Base-by-base conservation (phyloP, 1,140 invertebrate genomes). In the Littorina saxatilis region DNA sequence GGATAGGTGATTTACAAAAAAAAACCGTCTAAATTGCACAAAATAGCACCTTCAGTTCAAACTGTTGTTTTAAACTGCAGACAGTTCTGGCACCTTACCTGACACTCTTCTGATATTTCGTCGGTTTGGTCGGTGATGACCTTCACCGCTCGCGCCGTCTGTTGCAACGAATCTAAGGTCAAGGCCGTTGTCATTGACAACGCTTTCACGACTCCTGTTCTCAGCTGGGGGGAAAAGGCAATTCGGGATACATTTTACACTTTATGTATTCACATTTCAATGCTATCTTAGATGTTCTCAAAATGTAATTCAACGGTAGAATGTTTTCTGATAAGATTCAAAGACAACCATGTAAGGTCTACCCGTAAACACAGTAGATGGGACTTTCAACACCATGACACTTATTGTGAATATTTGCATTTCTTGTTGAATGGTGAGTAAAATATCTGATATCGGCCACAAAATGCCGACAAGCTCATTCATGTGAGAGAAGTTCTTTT, bases 101-200 rank as follows among this genome's bases (percentile, higher is more conserved):
- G 88, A 43, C 85, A 82, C 61, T 85, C 83, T 32, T 84, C 84
- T 13, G 87, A 83, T 13, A 89, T 79, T 73, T 89, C 87, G 29
- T 79, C 73, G 23, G 79, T 83, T 40, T 88, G 81, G 32, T 86
- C 76, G 9, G 86, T 87, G 23, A 89, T 87, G 37, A 88, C 86
- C 40, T 83, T 85, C n/a, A 86, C 86, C 27, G 85, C 86, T 74
- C 87, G 79, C 2, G 85, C 87, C 9, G 87, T 87, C 68, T 89
- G 88, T 73, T 87, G 88, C 27, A 89, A 75, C 20, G 88, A 86
- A 74, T 89, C 87, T 29, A 89, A 55, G 5, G 82, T 85, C 43
- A 85, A 76, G 52, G 85, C 77, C 17, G 83, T 66, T 43, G 86
- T 87, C 17, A 83, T 76, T 3, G 84, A 55, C 29, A 89, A 79